Percentiles rank a stretch among this genome's conserved stretches.
phyloP scores from a whole-genome alignment of 2,113 vertebrate species.

The Semicossyphus pulcher region DNA sequence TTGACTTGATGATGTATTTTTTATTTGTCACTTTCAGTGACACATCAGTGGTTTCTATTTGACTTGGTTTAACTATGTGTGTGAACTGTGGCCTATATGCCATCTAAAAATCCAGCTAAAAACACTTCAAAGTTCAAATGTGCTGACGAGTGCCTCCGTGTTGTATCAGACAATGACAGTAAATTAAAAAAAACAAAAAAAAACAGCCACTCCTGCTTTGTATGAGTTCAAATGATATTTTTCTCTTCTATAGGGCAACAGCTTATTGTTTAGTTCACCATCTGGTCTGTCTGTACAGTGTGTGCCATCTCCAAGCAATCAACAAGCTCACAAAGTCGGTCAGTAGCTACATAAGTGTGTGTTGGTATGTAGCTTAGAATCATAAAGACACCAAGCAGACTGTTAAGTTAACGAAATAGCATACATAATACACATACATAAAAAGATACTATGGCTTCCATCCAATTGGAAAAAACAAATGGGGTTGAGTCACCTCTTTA shows the following conservation, averaged over 20 bases:
- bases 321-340: too few relatives aligned
- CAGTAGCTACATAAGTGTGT: conserved; percentile 3
- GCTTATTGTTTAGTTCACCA: conserved; percentile 22
- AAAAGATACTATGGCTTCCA: background rate
- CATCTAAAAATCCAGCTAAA: background rate
- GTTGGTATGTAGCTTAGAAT: background rate
- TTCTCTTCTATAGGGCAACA: background rate
- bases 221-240: background rate
- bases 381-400: background rate
- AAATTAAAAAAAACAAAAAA: background rate
- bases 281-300: conserved; percentile 33
- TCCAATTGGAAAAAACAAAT: background rate
- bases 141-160: background rate
- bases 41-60: background rate
- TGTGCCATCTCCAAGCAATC: conserved; percentile 31
- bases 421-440: too few relatives aligned
- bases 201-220: background rate
- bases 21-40: too few relatives aligned
- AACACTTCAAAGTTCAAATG: too few relatives aligned
- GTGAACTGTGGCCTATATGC: background rate
- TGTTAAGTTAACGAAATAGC: too few relatives aligned
- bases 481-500: background rate
- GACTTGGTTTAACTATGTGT: too few relatives aligned
- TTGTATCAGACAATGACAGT: background rate
- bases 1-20: too few relatives aligned